Percentiles rank a stretch among this genome's conserved stretches.
phyloP scores from a whole-genome alignment of 2,888 invertebrate species.

The Tetragonula carbonaria region DNA sequence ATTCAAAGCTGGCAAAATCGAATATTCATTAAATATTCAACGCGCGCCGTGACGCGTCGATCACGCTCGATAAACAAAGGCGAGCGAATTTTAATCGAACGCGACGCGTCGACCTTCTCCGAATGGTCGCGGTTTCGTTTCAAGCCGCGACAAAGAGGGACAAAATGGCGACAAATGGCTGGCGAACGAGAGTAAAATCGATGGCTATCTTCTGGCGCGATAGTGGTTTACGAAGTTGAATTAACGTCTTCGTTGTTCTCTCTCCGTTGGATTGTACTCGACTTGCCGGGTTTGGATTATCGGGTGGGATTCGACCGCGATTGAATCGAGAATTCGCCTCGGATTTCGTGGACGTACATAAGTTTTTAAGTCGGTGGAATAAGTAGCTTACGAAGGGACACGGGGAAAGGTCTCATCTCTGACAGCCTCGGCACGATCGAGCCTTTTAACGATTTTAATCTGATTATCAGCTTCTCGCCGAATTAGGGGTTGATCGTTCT shows the following conservation, averaged over 20 bases:
- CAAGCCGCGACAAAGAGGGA: background rate
- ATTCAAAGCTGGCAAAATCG: conserved; percentile 4
- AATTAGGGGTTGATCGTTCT: background rate
- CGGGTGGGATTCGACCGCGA: conserved; percentile 27
- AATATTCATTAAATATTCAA: conserved; percentile 3
- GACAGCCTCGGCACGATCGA: conserved; percentile 10
- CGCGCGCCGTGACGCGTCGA: background rate
- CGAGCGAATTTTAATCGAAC: conserved; percentile 4
- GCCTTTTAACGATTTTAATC: conserved; percentile 42
- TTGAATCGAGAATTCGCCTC: conserved; percentile 34
- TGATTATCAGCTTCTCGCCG: conserved; percentile 36
- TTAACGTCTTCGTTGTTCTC: conserved; percentile 18
- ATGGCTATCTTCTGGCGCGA: background rate
- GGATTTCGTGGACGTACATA: conserved; percentile 41
- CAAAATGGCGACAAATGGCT: background rate
- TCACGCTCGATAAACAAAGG: background rate
- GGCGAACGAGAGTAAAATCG: background rate
- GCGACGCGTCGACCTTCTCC: too few relatives aligned
- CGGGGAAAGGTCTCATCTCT: conserved; percentile 28
- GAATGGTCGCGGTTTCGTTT: background rate
- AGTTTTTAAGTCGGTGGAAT: conserved; percentile 46
- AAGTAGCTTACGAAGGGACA: conserved; percentile 50
- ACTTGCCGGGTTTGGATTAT: conserved; percentile 29
- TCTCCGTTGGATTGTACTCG: background rate
- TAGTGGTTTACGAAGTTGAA: conserved; percentile 1